Evolutionary conservation across 2,888 invertebrate species (phyloP).

Genomic region (Dromius quadrimaculatus): DNA sequence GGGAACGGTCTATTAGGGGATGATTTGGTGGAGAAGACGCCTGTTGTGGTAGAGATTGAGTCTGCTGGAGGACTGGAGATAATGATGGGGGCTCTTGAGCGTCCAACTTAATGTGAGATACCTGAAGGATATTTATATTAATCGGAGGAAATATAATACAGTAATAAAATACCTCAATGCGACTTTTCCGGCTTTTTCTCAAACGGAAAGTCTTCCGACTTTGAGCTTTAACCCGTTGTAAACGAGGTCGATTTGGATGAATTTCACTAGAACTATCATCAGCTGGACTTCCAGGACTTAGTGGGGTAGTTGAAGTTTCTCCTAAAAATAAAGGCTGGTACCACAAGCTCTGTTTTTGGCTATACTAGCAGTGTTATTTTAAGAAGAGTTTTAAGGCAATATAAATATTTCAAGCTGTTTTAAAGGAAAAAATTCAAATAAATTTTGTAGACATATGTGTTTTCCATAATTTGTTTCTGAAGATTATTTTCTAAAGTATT

Average conservation of each 20-base stretch:
- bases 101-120: conserved; percentile 68
- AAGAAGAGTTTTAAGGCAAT: no score
- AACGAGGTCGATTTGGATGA: conserved; percentile 73
- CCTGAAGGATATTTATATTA: conserved; percentile 60
- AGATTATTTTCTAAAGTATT: no score
- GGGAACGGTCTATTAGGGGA: conserved; percentile 33
- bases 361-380: no score
- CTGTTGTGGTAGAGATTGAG: conserved; percentile 56
- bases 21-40: conserved; percentile 53
- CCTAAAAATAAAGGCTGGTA: conserved; percentile 73
- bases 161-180: conserved; percentile 73
- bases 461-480: no score
- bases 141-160: background rate
- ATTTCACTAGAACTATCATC: conserved; percentile 77
- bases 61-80: conserved; percentile 57
- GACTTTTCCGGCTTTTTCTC: conserved; percentile 80
- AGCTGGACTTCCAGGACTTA: conserved; percentile 79
- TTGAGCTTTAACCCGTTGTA: conserved; percentile 93
- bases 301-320: conserved; percentile 80
- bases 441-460: no score
- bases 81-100: conserved; percentile 60
- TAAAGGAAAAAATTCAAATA: background rate
- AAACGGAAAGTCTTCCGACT: conserved; percentile 94
- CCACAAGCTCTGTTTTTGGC: no score
- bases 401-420: conserved; percentile 4